Conservation (phyloP, 2,113 vertebrate genomes). For the Tringa solitaria region DNA sequence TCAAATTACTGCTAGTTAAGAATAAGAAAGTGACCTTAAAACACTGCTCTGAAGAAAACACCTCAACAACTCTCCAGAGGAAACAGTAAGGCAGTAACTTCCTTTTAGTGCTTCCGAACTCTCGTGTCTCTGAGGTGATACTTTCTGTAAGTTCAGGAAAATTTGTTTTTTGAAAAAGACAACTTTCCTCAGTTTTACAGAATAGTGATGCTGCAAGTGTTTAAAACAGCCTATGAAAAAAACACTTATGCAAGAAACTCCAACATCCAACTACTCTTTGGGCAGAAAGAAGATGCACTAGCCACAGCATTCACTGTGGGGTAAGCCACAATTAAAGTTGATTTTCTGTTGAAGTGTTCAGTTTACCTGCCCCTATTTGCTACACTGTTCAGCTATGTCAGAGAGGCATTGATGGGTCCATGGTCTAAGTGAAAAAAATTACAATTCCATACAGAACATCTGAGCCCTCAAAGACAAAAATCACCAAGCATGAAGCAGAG, state of each 20-base stretch:
- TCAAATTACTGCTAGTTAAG: background rate
- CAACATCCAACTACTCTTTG: background rate
- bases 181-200: background rate
- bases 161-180: background rate
- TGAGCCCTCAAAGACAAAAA: background rate
- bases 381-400: background rate
- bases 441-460: background rate
- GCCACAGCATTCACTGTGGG: background rate
- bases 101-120: background rate
- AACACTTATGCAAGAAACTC: background rate
- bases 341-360: background rate
- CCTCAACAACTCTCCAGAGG: background rate
- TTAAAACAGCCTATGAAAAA: background rate
- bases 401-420: background rate
- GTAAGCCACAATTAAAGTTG: background rate
- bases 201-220: background rate
- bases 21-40: background rate
- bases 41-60: background rate
- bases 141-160: background rate
- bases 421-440: background rate
- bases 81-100: background rate
- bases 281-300: background rate
- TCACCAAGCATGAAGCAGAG: background rate
- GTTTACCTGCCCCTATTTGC: background rate
- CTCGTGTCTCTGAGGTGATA: background rate